Percentiles rank a stretch among this genome's conserved stretches.
Conservation (phyloP, 2,113 vertebrate genomes). For the Varanus salvator region DNA sequence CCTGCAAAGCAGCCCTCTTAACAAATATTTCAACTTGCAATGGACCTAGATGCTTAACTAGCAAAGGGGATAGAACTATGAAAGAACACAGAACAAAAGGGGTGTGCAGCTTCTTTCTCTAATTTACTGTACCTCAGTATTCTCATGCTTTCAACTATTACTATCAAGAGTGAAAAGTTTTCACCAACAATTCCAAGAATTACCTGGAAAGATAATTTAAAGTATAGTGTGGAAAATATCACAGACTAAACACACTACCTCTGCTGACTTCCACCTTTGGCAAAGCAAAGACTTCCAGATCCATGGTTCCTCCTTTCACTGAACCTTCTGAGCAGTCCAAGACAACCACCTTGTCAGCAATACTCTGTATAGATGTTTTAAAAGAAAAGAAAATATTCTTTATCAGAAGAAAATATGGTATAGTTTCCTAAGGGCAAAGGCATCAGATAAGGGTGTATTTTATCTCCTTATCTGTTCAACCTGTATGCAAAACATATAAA, state of each 20-base stretch:
- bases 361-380: conserved; percentile 71
- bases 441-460: too few species aligned
- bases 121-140: not conserved
- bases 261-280: conserved; percentile 90
- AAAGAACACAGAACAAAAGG: conserved; percentile 2
- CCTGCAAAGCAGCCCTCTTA: not conserved
- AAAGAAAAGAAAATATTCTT: conserved; percentile 20
- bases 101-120: not conserved
- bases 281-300: conserved; percentile 91
- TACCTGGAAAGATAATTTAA: not conserved
- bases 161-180: not conserved
- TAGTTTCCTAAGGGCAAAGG: not conserved
- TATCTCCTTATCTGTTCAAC: too few species aligned
- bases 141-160: not conserved
- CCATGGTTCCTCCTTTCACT: conserved; percentile 88
- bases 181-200: not conserved
- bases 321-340: conserved; percentile 87
- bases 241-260: conserved; percentile 75
- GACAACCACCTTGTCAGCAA: conserved; percentile 89
- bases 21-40: not conserved
- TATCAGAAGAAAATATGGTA: conserved; percentile 15
- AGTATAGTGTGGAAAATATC: not conserved
- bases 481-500: too few species aligned
- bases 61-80: conserved; percentile 1
- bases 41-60: not conserved